These are phyloP conservation scores for Dipodomys stephensi DNA, from an alignment of 2,113 vertebrate species.

Conservation along the genomic window DNA sequence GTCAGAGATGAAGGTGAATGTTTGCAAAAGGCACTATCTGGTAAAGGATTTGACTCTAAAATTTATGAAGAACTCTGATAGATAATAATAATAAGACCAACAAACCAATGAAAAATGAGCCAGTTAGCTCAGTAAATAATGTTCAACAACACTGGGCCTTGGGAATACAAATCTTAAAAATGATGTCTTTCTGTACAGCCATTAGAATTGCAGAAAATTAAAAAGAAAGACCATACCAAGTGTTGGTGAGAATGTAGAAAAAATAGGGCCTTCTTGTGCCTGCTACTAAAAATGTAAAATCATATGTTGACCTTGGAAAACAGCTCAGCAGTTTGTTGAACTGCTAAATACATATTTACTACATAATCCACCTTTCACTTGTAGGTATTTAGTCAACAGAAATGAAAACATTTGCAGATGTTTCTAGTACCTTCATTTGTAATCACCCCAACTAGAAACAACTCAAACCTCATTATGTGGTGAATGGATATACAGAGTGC, in stretches of 20 bases:
- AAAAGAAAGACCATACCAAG: not conserved
- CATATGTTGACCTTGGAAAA: not conserved
- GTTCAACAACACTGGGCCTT: not conserved
- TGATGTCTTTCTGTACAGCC: not conserved
- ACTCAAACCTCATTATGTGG: not conserved
- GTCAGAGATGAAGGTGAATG: not conserved
- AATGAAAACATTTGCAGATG: slow-evolving; percentile 27
- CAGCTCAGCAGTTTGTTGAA: not conserved
- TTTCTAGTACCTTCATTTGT: not conserved
- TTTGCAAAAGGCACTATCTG: not conserved
- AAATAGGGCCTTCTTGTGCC: not conserved
- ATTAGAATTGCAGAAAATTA: not conserved
- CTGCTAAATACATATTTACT: not conserved
- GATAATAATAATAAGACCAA: slow-evolving; percentile 17
- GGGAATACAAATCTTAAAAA: slow-evolving; percentile 42
- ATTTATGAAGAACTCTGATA: not conserved
- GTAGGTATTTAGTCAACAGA: slow-evolving; percentile 6
- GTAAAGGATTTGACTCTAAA: not conserved
- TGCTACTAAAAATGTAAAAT: not conserved
- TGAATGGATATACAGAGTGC: not conserved
- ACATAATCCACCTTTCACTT: not conserved
- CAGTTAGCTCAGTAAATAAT: not conserved
- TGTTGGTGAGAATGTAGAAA: not conserved
- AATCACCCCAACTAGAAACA: slow-evolving; percentile 2
- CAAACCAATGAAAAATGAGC: slow-evolving; percentile 22